Evolutionary conservation across 1,140 invertebrate genomes (phyloP).

Genomic region (Dinothrombium tinctorium): DNA sequence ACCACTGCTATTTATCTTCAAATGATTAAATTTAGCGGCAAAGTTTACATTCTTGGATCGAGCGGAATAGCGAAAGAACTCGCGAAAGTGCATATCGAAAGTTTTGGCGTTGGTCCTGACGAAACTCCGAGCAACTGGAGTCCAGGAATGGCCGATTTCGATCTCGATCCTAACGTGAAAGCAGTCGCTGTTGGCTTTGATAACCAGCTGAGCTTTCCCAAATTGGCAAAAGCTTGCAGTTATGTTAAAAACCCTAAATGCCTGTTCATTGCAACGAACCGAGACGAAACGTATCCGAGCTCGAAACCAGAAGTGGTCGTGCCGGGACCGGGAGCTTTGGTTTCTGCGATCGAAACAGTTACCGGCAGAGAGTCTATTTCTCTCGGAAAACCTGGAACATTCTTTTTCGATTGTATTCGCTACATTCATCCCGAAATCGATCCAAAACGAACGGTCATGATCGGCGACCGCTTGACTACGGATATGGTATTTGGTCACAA

Average conservation of each 20-base stretch:
- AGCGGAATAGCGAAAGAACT: conserved; percentile 21
- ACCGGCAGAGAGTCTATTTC: conserved; percentile 49
- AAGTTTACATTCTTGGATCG: conserved; percentile 4
- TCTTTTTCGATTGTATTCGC: conserved; percentile 31
- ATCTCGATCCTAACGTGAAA: conserved; percentile 39
- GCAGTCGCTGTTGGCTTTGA: conserved; percentile 89
- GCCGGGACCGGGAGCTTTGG: conserved; percentile 54
- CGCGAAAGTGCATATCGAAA: conserved; percentile 17
- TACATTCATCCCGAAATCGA: conserved; percentile 35
- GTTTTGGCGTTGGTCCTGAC: conserved; percentile 20
- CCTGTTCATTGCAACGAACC: conserved; percentile 75
- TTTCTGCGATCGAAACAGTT: conserved; percentile 53
- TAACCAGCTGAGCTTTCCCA: conserved; percentile 63
- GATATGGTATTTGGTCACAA: conserved; percentile 62
- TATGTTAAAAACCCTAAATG: conserved; percentile 38
- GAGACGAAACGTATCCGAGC: conserved; percentile 51
- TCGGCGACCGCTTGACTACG: conserved; percentile 70
- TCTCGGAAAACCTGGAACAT: conserved; percentile 55
- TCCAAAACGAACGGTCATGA: conserved; percentile 60
- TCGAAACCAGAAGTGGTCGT: conserved; percentile 3
- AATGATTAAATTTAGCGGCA: background rate
- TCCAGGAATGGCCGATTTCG: no score
- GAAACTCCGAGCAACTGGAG: conserved; percentile 15
- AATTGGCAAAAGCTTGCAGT: conserved; percentile 53
- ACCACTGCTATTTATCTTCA: conserved; percentile 26